phyloP scores from a whole-genome alignment of 2,797 vertebrate genomes.

The Galago senegalensis region DNA sequence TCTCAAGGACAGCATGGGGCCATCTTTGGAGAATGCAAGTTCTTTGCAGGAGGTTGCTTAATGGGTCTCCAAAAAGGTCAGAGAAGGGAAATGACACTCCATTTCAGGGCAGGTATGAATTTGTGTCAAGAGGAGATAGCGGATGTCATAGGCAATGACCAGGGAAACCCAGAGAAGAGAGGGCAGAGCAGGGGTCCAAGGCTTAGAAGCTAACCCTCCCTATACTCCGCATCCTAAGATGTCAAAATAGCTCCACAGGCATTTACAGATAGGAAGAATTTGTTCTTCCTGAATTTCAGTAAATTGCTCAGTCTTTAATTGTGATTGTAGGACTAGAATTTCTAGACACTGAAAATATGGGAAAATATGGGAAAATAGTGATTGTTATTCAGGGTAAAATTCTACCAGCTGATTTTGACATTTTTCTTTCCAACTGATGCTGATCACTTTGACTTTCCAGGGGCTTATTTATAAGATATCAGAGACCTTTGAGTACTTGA shows the following conservation, averaged over 20 bases:
- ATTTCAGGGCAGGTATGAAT: not conserved
- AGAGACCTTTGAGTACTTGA: not conserved
- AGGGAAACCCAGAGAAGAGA: not conserved
- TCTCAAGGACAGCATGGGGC: constrained; percentile 62
- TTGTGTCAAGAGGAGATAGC: not conserved
- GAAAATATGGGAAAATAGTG: not conserved
- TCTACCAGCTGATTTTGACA: not conserved
- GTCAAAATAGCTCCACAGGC: not conserved
- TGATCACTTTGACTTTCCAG: not conserved
- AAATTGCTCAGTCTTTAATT: not conserved
- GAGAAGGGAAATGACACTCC: not conserved
- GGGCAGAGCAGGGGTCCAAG: no score
- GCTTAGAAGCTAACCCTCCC: not conserved
- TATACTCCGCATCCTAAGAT: not conserved
- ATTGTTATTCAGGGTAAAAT: not conserved
- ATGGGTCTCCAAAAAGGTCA: not conserved
- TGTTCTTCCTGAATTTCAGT: not conserved
- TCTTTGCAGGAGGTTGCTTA: not conserved
- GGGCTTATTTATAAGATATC: not conserved
- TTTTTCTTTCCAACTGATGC: not conserved
- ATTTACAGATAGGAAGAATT: not conserved
- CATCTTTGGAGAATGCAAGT: constrained; percentile 36
- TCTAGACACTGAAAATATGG: not conserved
- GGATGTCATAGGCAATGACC: not conserved
- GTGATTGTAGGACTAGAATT: not conserved